These are phyloP conservation scores for Aphis gossypii DNA, from an alignment of 1,140 invertebrate species.

Conservation along the genomic window DNA sequence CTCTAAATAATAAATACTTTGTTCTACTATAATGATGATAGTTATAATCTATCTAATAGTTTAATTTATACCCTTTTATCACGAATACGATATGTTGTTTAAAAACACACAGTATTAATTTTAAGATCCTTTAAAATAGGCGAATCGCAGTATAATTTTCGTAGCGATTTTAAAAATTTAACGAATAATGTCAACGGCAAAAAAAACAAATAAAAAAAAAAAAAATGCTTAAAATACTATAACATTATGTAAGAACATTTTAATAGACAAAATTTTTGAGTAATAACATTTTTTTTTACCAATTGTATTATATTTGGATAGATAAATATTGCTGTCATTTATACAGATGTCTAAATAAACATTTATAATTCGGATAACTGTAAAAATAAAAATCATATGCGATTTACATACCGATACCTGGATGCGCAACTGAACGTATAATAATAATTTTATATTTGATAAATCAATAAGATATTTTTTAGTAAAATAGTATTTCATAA, in stretches of 20 bases:
- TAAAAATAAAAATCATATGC: not conserved
- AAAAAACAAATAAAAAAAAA: too few species aligned
- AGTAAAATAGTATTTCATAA: not conserved
- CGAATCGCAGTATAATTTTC: accelerated
- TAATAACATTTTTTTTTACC: not conserved
- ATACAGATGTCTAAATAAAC: not conserved
- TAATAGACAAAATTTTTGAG: not conserved
- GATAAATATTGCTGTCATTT: not conserved
- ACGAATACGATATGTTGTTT: not conserved
- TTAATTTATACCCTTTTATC: not conserved
- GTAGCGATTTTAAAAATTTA: not conserved
- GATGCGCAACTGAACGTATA: too few species aligned
- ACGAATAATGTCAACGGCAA: not conserved
- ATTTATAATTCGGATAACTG: not conserved
- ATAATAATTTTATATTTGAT: not conserved
- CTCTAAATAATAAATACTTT: not conserved
- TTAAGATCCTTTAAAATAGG: not conserved
- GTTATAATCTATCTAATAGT: not conserved
- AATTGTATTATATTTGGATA: not conserved
- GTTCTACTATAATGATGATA: not conserved
- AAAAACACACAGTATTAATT: not conserved
- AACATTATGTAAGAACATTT: not conserved
- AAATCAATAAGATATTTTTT: not conserved
- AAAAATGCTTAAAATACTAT: not conserved
- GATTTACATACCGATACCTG: not conserved